A percentile compares a stretch with the other conserved stretches of the same genome.
phyloP scores from a whole-genome alignment of 1,140 invertebrate genomes.

The Meloidogyne exigua region DNA sequence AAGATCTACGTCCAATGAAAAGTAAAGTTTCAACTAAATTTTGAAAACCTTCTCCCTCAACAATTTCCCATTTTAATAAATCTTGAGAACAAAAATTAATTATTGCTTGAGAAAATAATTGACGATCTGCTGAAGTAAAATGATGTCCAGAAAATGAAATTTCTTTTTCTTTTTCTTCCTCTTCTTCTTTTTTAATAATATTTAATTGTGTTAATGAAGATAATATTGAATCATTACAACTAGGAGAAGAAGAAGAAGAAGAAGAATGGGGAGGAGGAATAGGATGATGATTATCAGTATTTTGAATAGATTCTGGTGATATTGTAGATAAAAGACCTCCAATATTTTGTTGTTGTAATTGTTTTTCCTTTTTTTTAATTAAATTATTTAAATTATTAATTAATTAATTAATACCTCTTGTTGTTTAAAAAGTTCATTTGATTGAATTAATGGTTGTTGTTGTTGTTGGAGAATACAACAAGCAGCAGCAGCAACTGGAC shows the following conservation, averaged over 20 bases:
- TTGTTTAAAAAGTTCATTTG: not conserved
- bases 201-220: not conserved
- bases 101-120: conserved; percentile 56
- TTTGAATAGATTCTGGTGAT: not conserved
- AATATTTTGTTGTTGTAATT: too few species aligned
- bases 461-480: not conserved
- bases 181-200: not conserved
- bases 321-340: too few species aligned
- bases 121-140: conserved; percentile 52
- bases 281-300: not conserved
- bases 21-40: conserved; percentile 55
- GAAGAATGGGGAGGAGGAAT: not conserved
- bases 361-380: too few species aligned
- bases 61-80: conserved; percentile 55
- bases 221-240: not conserved
- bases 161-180: not conserved
- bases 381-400: too few species aligned
- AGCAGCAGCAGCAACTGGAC: not conserved
- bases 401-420: not conserved
- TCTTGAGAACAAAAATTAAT: conserved; percentile 58
- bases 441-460: not conserved
- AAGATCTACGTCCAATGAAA: conserved; percentile 50
- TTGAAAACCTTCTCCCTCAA: conserved; percentile 53
- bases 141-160: conserved; percentile 45
- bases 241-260: conserved; percentile 21